phyloP scores from a whole-genome alignment of 2,113 vertebrate species.

The Sinocyclocheilus anshuiensis region DNA sequence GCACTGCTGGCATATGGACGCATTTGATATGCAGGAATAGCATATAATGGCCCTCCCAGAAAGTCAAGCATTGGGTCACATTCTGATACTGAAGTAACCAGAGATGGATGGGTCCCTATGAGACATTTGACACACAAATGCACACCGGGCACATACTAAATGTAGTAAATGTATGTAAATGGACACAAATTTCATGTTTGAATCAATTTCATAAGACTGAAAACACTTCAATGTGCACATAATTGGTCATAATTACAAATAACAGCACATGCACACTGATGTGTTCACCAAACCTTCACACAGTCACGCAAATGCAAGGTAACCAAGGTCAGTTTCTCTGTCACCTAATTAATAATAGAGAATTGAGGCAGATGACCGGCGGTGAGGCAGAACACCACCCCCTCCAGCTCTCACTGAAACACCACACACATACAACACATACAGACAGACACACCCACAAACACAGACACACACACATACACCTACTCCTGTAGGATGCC shows the following conservation, averaged over 20 bases:
- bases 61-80: conserved; percentile 43
- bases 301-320: conserved; percentile 57
- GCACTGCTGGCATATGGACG: conserved; percentile 43
- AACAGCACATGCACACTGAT: no score
- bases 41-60: conserved; percentile 33
- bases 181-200: neutral
- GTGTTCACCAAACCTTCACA: conserved; percentile 1
- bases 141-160: conserved; percentile 5
- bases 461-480: neutral
- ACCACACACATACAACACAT: conserved; percentile 5
- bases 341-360: conserved; percentile 79
- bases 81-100: conserved; percentile 48
- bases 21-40: conserved; percentile 52
- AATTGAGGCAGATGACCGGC: conserved; percentile 75
- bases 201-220: neutral
- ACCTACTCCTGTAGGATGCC: conserved; percentile 30
- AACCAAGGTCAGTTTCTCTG: conserved; percentile 66
- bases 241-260: neutral
- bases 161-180: neutral
- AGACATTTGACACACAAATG: conserved; percentile 42
- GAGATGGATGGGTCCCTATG: conserved; percentile 46
- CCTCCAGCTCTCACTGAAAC: conserved; percentile 65
- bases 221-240: neutral
- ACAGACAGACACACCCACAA: neutral
- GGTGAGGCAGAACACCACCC: conserved; percentile 64